phyloP scores from a whole-genome alignment of 2,888 invertebrate genomes.

The Cyaniris semiargus region DNA sequence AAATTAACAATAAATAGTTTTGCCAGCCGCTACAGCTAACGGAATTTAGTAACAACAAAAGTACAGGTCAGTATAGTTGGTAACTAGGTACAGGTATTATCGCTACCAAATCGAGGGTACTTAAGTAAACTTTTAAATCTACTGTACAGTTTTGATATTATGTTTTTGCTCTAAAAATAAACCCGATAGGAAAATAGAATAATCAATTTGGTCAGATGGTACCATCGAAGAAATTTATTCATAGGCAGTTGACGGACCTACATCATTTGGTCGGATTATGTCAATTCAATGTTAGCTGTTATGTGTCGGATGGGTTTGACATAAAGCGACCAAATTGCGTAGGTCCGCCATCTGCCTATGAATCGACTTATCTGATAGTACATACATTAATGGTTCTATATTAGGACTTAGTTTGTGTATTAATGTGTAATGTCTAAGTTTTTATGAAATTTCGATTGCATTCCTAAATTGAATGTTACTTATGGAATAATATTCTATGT shows the following conservation, averaged over 20 bases:
- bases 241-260: too few relatives aligned
- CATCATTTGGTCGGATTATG: too few relatives aligned
- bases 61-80: neutral
- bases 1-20: neutral
- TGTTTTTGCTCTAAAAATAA: neutral
- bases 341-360: too few relatives aligned
- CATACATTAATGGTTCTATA: neutral
- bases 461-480: slow-evolving; percentile 52
- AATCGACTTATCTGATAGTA: too few relatives aligned
- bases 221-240: neutral
- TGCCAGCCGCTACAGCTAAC: slow-evolving; percentile 2
- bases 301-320: too few relatives aligned
- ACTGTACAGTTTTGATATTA: neutral
- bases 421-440: slow-evolving; percentile 37
- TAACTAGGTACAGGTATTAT: neutral
- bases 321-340: too few relatives aligned
- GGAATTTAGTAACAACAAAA: neutral
- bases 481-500: slow-evolving; percentile 13
- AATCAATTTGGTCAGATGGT: neutral
- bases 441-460: slow-evolving; percentile 55
- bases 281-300: too few relatives aligned
- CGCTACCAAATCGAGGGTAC: neutral
- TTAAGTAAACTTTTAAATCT: neutral
- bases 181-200: neutral
- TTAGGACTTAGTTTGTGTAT: slow-evolving; percentile 21